Conservation (phyloP, 2,888 invertebrate genomes). For the Cordilura impudica region DNA sequence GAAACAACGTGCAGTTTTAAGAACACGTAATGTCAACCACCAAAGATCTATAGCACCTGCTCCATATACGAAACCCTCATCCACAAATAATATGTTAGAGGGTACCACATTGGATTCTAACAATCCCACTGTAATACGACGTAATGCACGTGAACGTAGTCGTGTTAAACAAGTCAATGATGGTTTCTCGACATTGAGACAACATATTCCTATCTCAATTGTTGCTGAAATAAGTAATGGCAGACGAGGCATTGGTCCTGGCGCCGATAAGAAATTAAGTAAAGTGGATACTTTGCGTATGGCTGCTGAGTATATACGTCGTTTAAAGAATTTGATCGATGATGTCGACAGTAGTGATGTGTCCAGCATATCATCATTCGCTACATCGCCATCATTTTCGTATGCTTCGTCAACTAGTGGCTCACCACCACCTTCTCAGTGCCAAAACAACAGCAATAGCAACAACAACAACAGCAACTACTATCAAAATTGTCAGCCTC, state of each 20-base stretch:
- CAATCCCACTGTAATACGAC: constrained; percentile 90
- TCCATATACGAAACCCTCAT: constrained; percentile 66
- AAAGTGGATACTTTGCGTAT: constrained; percentile 93
- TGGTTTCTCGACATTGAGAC: constrained; percentile 91
- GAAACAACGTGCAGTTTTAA: constrained; percentile 50
- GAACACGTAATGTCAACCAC: constrained; percentile 57
- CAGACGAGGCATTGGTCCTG: constrained; percentile 82
- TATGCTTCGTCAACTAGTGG: constrained; percentile 37
- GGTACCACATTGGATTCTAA: constrained; percentile 65
- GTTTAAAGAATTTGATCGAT: constrained; percentile 82
- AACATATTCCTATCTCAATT: constrained; percentile 91
- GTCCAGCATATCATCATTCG: constrained; percentile 68
- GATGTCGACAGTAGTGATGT: constrained; percentile 79
- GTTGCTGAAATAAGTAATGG: constrained; percentile 84
- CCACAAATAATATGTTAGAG: background rate
- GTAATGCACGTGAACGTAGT: constrained; percentile 96
- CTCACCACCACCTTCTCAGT: constrained; percentile 41
- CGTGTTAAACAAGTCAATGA: constrained; percentile 97
- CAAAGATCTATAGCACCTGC: constrained; percentile 59
- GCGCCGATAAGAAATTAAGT: constrained; percentile 88
- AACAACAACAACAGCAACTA: constrained; percentile 1
- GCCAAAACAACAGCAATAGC: constrained; percentile 16
- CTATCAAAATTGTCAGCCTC: constrained; percentile 9
- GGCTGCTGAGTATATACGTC: constrained; percentile 93
- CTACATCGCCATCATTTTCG: constrained; percentile 65